phyloP scores from a whole-genome alignment of 2,888 invertebrate species.

The Nineta flava region DNA sequence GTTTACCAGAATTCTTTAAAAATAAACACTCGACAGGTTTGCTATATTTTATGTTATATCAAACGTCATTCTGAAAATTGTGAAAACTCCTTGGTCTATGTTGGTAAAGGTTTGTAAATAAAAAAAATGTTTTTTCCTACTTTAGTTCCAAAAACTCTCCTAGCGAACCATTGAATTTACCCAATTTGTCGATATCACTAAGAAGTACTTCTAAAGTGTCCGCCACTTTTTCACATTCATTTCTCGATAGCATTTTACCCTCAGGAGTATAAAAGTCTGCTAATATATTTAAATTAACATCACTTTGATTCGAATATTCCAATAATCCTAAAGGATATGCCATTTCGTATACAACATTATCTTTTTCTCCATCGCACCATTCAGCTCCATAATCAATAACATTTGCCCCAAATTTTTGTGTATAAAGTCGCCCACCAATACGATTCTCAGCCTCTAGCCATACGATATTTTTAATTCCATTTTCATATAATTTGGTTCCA shows the following conservation, averaged over 20 bases:
- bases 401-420: constrained; percentile 34
- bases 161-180: not conserved
- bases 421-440: constrained; percentile 44
- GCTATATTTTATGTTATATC: too few species aligned
- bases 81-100: too few species aligned
- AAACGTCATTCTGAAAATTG: too few species aligned
- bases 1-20: too few species aligned
- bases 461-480: constrained; percentile 28
- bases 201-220: constrained; percentile 12
- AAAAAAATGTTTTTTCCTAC: not conserved
- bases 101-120: too few species aligned
- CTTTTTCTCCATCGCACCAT: constrained; percentile 59
- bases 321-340: constrained; percentile 29
- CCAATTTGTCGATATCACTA: not conserved
- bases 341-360: constrained; percentile 40
- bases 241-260: constrained; percentile 18
- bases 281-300: constrained; percentile 17
- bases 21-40: too few species aligned
- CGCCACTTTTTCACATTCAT: constrained; percentile 18
- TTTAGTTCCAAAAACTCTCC: not conserved
- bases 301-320: constrained; percentile 15
- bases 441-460: constrained; percentile 45
- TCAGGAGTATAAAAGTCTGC: constrained; percentile 18
- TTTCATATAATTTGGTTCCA: constrained; percentile 20
- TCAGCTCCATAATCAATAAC: constrained; percentile 60